A percentile compares a stretch with the other conserved stretches of the same genome.
Conservation (phyloP, 2,797 vertebrate genomes). For the Vespertilio murinus region DNA sequence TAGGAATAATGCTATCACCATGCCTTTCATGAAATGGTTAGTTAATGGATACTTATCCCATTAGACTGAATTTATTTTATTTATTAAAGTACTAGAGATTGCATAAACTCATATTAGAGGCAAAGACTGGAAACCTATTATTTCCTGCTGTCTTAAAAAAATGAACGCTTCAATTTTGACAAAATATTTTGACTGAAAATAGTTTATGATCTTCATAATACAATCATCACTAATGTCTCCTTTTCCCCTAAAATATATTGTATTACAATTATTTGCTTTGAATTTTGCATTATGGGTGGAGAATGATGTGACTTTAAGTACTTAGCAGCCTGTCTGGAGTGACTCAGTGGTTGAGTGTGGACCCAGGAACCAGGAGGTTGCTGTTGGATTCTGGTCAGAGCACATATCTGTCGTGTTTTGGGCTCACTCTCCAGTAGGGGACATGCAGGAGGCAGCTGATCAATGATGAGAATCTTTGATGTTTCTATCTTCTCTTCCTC, state of each 20-base stretch:
- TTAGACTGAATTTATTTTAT: slow-evolving; percentile 18
- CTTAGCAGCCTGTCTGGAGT: neutral
- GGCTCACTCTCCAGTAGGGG: too few species aligned
- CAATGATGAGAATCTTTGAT: too few species aligned
- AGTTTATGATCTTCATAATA: neutral
- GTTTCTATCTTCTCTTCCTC: too few species aligned
- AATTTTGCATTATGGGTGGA: neutral
- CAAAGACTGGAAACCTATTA: neutral
- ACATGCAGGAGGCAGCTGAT: too few species aligned
- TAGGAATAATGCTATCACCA: neutral
- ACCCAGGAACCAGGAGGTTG: too few species aligned
- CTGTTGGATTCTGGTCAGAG: too few species aligned
- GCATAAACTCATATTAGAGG: neutral
- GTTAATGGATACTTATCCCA: neutral
- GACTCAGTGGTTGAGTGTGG: too few species aligned
- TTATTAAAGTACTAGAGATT: neutral
- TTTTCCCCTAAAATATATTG: neutral
- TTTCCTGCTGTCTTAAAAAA: slow-evolving; percentile 24
- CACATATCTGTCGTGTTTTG: too few species aligned
- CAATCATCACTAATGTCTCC: neutral
- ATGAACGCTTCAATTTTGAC: neutral
- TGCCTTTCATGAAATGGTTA: neutral
- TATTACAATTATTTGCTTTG: neutral
- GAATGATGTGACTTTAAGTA: neutral
- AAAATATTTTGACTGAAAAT: neutral